Evolutionary conservation across 2,888 invertebrate genomes (phyloP), one percentile per base, ranked within the genome.

Genomic region (Lydus trimaculatus): DNA sequence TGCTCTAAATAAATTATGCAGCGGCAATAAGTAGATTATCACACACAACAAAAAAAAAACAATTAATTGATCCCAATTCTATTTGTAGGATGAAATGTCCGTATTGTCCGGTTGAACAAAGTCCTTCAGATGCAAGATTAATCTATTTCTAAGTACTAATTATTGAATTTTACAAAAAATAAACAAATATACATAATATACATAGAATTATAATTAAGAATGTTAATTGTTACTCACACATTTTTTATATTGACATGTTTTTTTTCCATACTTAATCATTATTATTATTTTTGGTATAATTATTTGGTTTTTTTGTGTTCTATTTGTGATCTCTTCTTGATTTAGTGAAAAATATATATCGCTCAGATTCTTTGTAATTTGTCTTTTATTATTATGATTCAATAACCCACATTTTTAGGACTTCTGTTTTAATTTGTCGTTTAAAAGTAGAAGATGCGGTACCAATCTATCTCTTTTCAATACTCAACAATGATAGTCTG

Each of bases 51-150:
- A n/a, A n/a, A n/a, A n/a, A n/a, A n/a, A n/a, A n/a, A n/a, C n/a
- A n/a, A n/a, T n/a, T n/a, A n/a, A n/a, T n/a, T n/a, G n/a, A n/a
- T n/a, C n/a, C n/a, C n/a, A n/a, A n/a, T n/a, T n/a, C n/a, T n/a
- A n/a, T n/a, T n/a, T 66, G 72, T 88, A 97, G 97, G 83, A 91
- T 99, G 85, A 99, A 99, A 87, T 99, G 99, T 83, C 99, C 99
- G 0, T 99, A 99, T 87, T 99, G 99, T 83, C 99, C 99, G 0
- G 92, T 97, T 84, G 99, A 99, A 86, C 98, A 98, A 84, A 94
- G 93, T 77, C 95, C 97, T 25, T 90, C 93, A 67, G 97, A 98
- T 84, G 98, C 98, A 61, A 90, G 94, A 82, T 92, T 94, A 84
- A 95, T 99, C 83, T 94, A 92, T 86, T 98, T 98, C 88, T 98